phyloP scores from a whole-genome alignment of 2,888 invertebrate species.

The Holacanthella duospinosa region DNA sequence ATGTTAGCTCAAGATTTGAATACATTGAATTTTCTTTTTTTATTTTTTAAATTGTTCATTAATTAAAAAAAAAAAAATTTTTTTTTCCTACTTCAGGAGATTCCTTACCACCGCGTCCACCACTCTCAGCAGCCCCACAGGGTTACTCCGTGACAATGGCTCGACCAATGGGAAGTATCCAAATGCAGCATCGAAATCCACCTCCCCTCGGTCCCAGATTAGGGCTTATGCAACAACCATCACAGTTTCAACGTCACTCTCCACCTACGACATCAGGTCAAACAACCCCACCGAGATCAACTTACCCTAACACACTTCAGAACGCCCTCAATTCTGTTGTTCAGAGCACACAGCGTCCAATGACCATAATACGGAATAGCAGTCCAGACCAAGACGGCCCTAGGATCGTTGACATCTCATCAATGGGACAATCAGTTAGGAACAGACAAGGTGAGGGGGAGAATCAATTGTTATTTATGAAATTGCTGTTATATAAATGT shows the following conservation, averaged over 20 bases:
- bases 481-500: too few relatives aligned
- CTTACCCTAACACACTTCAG: conserved; percentile 14
- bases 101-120: background rate
- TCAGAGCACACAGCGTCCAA: conserved; percentile 15
- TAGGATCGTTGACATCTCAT: conserved; percentile 11
- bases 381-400: conserved; percentile 12
- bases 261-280: background rate
- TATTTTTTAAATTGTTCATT: too few relatives aligned
- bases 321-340: conserved; percentile 7
- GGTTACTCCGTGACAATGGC: background rate
- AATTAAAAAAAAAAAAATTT: too few relatives aligned
- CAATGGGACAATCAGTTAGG: conserved; percentile 7
- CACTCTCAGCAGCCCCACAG: background rate
- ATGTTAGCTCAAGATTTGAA: background rate
- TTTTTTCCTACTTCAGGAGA: background rate
- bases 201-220: background rate
- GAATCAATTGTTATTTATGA: too few relatives aligned
- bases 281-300: background rate
- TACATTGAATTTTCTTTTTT: background rate
- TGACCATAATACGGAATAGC: conserved; percentile 5
- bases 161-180: background rate
- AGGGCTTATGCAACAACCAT: background rate
- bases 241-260: background rate
- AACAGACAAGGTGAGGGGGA: too few relatives aligned
- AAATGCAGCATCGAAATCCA: background rate